Evolutionary conservation across 2,797 vertebrate species (phyloP).

Genomic region (Dromococcyx pavoninus): DNA sequence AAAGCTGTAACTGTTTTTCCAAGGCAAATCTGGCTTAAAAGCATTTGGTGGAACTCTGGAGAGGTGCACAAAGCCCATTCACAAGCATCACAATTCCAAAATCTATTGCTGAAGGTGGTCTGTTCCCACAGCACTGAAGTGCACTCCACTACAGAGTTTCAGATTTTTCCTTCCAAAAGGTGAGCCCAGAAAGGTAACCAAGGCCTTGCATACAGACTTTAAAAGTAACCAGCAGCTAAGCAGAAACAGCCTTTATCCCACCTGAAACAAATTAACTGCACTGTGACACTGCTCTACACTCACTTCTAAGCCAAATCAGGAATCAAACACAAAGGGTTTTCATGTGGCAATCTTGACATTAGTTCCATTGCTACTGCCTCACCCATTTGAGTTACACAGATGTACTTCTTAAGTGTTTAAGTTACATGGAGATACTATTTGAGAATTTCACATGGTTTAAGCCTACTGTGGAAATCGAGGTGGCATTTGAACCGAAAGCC

Average conservation of each 20-base stretch:
- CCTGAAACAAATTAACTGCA: not conserved
- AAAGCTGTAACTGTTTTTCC: not conserved
- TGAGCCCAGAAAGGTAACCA: not conserved
- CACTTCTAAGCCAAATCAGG: not conserved
- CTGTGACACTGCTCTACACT: not conserved
- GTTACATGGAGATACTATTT: not conserved
- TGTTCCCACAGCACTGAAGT: not conserved
- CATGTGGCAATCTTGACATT: rapidly evolving
- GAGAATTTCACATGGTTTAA: not conserved
- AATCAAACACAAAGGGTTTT: not conserved
- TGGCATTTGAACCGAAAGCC: not conserved
- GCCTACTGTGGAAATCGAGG: not conserved
- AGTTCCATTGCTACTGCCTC: not conserved
- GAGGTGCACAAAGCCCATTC: not conserved
- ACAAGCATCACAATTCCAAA: not conserved
- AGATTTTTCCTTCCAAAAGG: not conserved
- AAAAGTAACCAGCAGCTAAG: not conserved
- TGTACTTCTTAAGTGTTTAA: not conserved
- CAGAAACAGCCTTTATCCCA: not conserved
- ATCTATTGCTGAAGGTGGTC: not conserved
- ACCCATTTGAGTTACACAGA: not conserved
- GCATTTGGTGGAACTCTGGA: not conserved
- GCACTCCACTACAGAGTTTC: not conserved
- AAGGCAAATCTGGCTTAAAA: not conserved
- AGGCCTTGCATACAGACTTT: not conserved